phyloP scores from a whole-genome alignment of 2,888 invertebrate species.

The Caenorhabditis angaria region DNA sequence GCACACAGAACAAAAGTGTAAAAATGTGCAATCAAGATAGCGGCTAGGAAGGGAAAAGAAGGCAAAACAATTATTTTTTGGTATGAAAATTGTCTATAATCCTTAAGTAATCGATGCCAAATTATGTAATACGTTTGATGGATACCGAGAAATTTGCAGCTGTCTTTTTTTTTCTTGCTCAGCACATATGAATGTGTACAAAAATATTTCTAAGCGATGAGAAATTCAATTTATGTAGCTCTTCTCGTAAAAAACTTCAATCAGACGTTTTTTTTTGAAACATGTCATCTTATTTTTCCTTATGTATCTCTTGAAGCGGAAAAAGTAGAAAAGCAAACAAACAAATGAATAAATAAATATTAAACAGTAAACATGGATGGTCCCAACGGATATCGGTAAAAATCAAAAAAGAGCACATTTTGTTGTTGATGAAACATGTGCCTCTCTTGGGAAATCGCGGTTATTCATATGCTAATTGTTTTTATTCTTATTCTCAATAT shows the following conservation, averaged over 20 bases:
- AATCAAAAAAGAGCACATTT: neutral
- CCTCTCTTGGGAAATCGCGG: neutral
- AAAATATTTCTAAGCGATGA: conserved; percentile 25
- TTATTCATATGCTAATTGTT: conserved; percentile 4
- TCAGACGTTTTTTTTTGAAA: neutral
- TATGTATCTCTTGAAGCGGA: no score
- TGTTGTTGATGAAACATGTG: conserved; percentile 4
- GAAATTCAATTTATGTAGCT: conserved; percentile 1
- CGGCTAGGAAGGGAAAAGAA: neutral
- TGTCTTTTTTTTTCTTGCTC: conserved; percentile 14
- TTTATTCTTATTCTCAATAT: no score
- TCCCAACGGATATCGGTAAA: neutral
- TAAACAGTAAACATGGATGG: neutral
- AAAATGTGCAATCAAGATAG: neutral
- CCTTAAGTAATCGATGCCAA: conserved; percentile 30
- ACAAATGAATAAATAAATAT: neutral
- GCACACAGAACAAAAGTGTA: neutral
- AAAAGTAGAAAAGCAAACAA: neutral
- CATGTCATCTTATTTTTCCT: neutral
- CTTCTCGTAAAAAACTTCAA: neutral
- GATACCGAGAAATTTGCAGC: conserved; percentile 24
- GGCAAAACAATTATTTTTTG: conserved; percentile 2
- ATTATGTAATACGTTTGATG: conserved; percentile 46
- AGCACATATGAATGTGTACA: neutral
- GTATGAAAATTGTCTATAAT: neutral